Percentiles rank a stretch among this genome's conserved stretches.
Conservation (phyloP, 2,797 vertebrate genomes). For the Falco berigora region DNA sequence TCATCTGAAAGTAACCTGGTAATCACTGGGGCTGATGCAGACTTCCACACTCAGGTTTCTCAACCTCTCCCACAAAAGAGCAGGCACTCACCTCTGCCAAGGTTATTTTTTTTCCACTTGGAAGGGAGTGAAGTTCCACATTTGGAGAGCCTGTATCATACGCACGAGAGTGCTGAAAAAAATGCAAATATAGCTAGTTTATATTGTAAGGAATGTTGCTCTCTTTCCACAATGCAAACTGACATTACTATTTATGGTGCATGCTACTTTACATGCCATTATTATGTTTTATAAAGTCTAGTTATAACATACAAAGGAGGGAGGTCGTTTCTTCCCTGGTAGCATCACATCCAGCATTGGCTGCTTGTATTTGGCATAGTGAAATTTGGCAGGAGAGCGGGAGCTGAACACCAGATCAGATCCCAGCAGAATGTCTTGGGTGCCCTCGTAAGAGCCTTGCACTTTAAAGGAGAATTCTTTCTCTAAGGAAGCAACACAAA, state of each 20-base stretch:
- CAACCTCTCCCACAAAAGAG: background rate
- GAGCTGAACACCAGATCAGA: background rate
- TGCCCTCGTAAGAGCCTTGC: slow-evolving; percentile 76
- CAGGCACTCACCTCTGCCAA: slow-evolving; percentile 65
- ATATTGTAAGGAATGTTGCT: background rate
- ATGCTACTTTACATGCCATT: background rate
- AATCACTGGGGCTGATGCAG: background rate
- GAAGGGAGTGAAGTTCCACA: slow-evolving; percentile 54
- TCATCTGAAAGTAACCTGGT: background rate
- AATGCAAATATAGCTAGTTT: background rate
- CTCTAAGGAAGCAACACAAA: slow-evolving; percentile 41
- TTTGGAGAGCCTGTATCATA: background rate
- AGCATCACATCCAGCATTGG: slow-evolving; percentile 20
- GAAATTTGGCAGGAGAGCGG: slow-evolving; percentile 64
- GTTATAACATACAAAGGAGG: slow-evolving; percentile 28
- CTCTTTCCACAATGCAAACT: background rate
- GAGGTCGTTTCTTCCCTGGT: slow-evolving; percentile 2
- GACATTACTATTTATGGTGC: background rate
- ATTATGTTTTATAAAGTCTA: background rate
- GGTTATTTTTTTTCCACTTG: slow-evolving; percentile 1
- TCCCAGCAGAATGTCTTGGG: slow-evolving; percentile 36
- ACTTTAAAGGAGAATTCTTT: slow-evolving; percentile 73
- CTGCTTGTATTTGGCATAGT: slow-evolving; percentile 75
- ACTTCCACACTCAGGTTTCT: background rate
- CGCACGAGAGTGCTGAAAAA: background rate